A percentile compares a stretch with the other conserved stretches of the same genome.
These are phyloP conservation scores for Pelobates cultripes DNA, from an alignment of 2,797 vertebrate species.

Conservation along the genomic window DNA sequence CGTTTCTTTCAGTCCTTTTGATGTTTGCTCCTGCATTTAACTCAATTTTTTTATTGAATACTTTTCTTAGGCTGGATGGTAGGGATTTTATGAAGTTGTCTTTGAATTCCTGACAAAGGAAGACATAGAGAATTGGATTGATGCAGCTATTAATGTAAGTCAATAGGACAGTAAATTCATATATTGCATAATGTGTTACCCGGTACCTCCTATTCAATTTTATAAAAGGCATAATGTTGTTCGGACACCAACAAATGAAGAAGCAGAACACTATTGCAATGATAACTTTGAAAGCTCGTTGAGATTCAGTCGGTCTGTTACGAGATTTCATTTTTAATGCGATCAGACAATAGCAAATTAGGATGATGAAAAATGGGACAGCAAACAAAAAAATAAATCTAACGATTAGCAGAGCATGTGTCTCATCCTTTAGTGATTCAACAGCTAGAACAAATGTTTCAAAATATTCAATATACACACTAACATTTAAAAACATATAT, in stretches of 20 bases:
- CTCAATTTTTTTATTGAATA: too few relatives aligned
- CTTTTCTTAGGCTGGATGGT: neutral
- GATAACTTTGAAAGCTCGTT: neutral
- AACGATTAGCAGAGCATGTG: neutral
- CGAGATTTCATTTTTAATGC: neutral
- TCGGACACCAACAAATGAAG: constrained; percentile 36
- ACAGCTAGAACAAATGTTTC: neutral
- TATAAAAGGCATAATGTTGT: constrained; percentile 4
- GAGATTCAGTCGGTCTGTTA: neutral
- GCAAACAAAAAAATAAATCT: constrained; percentile 27
- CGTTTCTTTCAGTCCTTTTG: too few relatives aligned
- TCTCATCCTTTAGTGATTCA: neutral
- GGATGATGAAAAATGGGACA: constrained; percentile 12
- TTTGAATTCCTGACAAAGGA: constrained; percentile 66
- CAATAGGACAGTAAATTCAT: constrained; percentile 33
- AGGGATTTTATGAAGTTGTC: constrained; percentile 60
- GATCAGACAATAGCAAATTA: constrained; percentile 4
- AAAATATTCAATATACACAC: too few relatives aligned
- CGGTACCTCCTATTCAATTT: neutral
- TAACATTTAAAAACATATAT: constrained; percentile 15
- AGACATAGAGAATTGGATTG: constrained; percentile 67
- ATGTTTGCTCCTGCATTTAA: too few relatives aligned
- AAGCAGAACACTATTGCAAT: constrained; percentile 13
- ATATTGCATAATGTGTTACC: neutral
- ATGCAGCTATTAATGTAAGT: constrained; percentile 67